Conservation (phyloP, 1,140 invertebrate genomes). For the Rhagoletis zephyria region DNA sequence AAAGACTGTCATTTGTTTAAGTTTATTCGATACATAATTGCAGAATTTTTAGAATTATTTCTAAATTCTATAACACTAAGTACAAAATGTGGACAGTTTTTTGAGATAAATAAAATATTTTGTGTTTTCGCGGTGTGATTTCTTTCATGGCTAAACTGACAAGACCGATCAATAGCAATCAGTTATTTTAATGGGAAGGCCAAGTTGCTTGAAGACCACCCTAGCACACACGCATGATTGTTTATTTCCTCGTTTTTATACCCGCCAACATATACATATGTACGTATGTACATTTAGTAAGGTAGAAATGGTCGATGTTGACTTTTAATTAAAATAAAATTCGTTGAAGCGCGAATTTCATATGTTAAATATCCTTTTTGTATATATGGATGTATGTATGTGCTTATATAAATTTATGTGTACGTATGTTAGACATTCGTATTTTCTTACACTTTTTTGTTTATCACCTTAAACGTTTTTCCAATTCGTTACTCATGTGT, state of each 20-base stretch:
- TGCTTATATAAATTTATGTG: not conserved
- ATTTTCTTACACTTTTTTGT: constrained; percentile 42
- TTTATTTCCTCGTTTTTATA: not conserved
- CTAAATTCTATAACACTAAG: no score
- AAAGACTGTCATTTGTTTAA: no score
- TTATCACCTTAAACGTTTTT: constrained; percentile 14
- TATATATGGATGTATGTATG: not conserved
- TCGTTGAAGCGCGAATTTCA: constrained; percentile 25
- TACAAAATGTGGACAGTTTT: no score
- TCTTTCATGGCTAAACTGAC: no score
- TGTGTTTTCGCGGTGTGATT: no score
- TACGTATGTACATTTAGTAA: not conserved
- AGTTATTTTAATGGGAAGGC: no score
- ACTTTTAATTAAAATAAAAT: constrained; percentile 52
- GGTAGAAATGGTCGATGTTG: constrained; percentile 1
- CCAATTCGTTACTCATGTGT: constrained; percentile 37
- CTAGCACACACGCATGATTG: no score
- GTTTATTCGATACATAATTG: no score
- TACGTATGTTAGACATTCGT: not conserved
- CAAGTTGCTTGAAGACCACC: no score
- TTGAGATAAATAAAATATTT: no score
- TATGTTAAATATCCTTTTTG: constrained; percentile 40
- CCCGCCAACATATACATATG: not conserved
- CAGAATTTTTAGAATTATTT: no score
- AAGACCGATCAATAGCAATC: no score